Base-by-base conservation (phyloP, 2,113 vertebrate genomes). In the Mastomys coucha region DNA sequence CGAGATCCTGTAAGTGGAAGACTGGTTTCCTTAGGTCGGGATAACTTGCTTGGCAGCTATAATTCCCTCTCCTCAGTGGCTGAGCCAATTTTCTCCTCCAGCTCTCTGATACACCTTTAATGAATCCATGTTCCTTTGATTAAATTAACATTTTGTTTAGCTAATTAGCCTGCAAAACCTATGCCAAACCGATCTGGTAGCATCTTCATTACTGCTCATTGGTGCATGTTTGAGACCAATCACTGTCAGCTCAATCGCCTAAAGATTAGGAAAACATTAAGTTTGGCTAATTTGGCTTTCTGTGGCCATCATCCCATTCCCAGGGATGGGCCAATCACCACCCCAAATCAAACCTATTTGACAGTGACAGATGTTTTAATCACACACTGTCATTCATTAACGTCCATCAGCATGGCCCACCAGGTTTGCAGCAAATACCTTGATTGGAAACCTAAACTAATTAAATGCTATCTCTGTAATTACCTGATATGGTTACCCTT, bases 331-430 rank as follows among this genome's bases (percentile, higher is more conserved):
- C 98, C 98, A 98, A 97, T 98, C 96, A 96, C 70, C 72, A 90
- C 88, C 94, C 95, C 76, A 95, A 85, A 97, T 97, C 8, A 89
- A 98, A 97, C 95, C 1, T 0, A 92, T 77, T 97, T 98, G 98
- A 98, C 98, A 98, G 93, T 98, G 98, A 98, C 98, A 98, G 98
- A 98, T 98, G 98, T 98, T 99, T 98, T 98, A 98, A 99, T 98
- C 98, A 97, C 91, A 92, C 60, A 49, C 95, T 92, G 98, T 98
- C 97, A 97, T 98, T 98, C 97, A 98, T 98, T 98, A 98, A 91
- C 36, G 91, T 95, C 97, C 97, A 92, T 98, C 96, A 97, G 80
- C 77, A 80, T 93, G 88, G 94, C 93, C 89, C 14, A 97, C 97
- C 97, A 97, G 97, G 92, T 97, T 97, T 96, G 93, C 88, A 97